Base-by-base conservation (phyloP, 2,113 vertebrate species). In the Nannospalax galili region DNA sequence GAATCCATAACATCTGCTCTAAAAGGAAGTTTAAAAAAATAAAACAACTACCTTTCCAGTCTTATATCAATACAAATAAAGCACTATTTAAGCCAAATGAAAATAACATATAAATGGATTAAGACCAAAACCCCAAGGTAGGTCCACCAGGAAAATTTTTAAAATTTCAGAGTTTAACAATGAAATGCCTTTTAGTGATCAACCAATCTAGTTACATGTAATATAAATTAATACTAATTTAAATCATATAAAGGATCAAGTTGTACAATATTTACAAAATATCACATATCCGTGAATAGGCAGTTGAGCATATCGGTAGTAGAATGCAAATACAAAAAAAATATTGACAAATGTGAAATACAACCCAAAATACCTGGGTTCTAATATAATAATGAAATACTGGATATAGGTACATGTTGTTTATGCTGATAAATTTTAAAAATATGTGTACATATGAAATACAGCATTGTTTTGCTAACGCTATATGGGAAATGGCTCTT, bases 231-330 rank as follows among this genome's bases (percentile, higher is more conserved):
- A 95, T 95, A 95, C 88, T 94, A 95, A 91, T 94, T 97, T 90
- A 96, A 97, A 97, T 89, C 40, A 96, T 95, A 93, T 92, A 97
- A 95, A 97, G 48, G 77, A 93, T 86, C 28, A 82, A 97, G 87
- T 88, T 97, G 65, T 97, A 96, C 93, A 97, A 58, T 97, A 97
- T 97, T 97, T 97, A 97, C 91, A 97, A 96, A 97, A 96, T 92
- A 93, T 48, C 62, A 96, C 88, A 80, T 73, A 74, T 90, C 79
- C 90, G 77, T 81, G 77, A 95, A 72, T 72, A 97, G 94, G 93
- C 77, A 90, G 87, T 84, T 93, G 87, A 96, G 84, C 62, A 90
- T 58, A 94, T 48, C 93, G 91, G 84, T 92, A 97, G 80, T 58
- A 93, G 86, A 95, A 96, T 94, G 77, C 91, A 35, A 94, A 84